Evolutionary conservation across 2,113 vertebrate genomes (phyloP), one percentile per base, ranked within the genome.

Genomic region (Mobula birostris): DNA sequence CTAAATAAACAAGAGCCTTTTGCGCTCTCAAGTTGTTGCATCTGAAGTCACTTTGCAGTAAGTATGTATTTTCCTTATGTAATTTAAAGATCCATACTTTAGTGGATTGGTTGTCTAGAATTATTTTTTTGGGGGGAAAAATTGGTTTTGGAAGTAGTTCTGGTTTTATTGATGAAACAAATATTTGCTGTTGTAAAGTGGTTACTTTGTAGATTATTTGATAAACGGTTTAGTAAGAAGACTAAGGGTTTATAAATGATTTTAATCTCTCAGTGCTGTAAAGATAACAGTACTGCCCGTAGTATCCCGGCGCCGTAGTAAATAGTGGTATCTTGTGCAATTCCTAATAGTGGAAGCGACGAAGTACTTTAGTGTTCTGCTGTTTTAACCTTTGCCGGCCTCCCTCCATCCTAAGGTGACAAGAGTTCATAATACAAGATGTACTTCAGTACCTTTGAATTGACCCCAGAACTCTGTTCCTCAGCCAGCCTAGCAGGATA

Each of bases 381-480:
- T 99, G 97, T 98, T 98, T 98, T 99, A 99, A 99, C 99, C 98
- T 99, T 98, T 98, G 98, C 96, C 97, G 96, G 97, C 96, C 97
- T 97, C 98, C 97, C 97, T 97, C 97, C 97, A 97, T 97, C 97
- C 96, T 97, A 96, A 97, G 98, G 97, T 98, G 98, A 98, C 96
- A 94, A 97, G 97, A 98, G 98, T 98, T 98, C 98, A 98, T 97
- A 97, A 97, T 97, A 96, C 98, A 97, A 97, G 97, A 97, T 97
- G 98, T 97, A 97, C 97, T 97, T 96, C 97, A 97, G 96, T 97
- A 97, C 97, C 97, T 97, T 97, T 96, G 96, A 97, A 97, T 96
- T 98, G 98, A 99, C 98, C 98, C 97, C 97, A 96, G 96, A 97
- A 98, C 96, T 97, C 97, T 96, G 97, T 96, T 96, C 97, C 96